A percentile compares a stretch with the other conserved stretches of the same genome.
Conservation (phyloP, 2,888 invertebrate species). For the Conus canariensis region DNA sequence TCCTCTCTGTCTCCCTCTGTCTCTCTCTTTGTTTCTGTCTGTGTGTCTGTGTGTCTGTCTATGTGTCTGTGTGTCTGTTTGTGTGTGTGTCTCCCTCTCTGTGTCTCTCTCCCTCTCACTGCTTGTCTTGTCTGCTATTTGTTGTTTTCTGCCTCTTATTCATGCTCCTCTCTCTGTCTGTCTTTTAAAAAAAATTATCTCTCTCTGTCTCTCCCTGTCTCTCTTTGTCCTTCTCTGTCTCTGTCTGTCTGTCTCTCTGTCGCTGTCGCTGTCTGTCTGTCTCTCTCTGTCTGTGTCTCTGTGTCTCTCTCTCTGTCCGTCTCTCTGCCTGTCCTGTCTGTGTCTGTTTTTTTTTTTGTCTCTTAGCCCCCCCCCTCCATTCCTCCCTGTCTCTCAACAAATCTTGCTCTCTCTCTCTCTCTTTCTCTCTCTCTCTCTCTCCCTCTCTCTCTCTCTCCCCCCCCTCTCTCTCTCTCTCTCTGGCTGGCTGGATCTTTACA, state of each 20-base stretch:
- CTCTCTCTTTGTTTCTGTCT: neutral
- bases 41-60: no score
- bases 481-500: no score
- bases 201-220: no score
- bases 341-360: no score
- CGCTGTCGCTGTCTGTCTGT: neutral
- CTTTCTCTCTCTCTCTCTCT: neutral
- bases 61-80: no score
- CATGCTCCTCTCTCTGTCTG: neutral
- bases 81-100: no score
- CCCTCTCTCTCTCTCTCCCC: neutral
- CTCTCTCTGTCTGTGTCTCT: neutral
- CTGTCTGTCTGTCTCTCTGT: neutral
- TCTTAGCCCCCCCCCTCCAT: neutral
- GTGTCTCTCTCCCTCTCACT: neutral
- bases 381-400: neutral
- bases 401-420: no score
- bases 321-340: neutral
- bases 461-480: neutral
- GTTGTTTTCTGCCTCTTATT: neutral
- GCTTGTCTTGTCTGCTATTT: neutral
- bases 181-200: no score
- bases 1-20: neutral
- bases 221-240: no score
- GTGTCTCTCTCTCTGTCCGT: no score